phyloP scores from a whole-genome alignment of 2,113 vertebrate species.

The Natator depressus region DNA sequence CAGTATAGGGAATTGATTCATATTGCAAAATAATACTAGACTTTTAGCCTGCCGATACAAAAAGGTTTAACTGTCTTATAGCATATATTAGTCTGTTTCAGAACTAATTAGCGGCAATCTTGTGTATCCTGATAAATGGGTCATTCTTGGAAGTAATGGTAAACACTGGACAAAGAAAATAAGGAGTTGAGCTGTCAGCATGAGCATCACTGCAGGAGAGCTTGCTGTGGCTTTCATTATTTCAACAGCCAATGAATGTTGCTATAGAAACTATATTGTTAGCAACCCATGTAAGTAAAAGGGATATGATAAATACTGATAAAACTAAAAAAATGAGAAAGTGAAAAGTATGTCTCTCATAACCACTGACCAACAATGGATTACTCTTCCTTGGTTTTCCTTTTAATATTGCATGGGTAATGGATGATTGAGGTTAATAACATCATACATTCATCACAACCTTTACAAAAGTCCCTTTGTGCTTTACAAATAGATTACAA shows the following conservation, averaged over 20 bases:
- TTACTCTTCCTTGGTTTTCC: slow-evolving; percentile 56
- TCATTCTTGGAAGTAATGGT: slow-evolving; percentile 61
- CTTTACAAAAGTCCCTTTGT: slow-evolving; percentile 16
- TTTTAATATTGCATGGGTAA: slow-evolving; percentile 46
- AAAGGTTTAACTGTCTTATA: neutral
- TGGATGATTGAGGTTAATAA: slow-evolving; percentile 5
- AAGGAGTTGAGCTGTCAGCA: slow-evolving; percentile 75
- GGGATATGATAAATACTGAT: slow-evolving; percentile 72
- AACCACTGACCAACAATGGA: slow-evolving; percentile 26
- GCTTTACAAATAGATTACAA: slow-evolving; percentile 38
- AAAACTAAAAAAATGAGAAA: slow-evolving; percentile 38
- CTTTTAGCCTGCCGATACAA: neutral
- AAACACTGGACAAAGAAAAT: slow-evolving; percentile 76
- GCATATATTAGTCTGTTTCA: slow-evolving; percentile 64
- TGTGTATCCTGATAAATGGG: slow-evolving; percentile 67
- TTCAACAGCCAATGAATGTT: slow-evolving; percentile 79
- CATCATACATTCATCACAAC: slow-evolving; percentile 25
- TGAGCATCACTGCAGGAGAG: slow-evolving; percentile 77
- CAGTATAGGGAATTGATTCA: slow-evolving; percentile 21
- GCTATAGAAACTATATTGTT: slow-evolving; percentile 84
- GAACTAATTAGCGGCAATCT: slow-evolving; percentile 69
- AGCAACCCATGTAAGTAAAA: slow-evolving; percentile 69
- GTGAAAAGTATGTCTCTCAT: slow-evolving; percentile 42
- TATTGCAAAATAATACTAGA: slow-evolving; percentile 30
- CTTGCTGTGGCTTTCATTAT: slow-evolving; percentile 79